A percentile compares a stretch with the other conserved stretches of the same genome.
Evolutionary conservation across 92 coral and sea anemone genomes (phyloP).

Genomic region (Diadumene lineata): DNA sequence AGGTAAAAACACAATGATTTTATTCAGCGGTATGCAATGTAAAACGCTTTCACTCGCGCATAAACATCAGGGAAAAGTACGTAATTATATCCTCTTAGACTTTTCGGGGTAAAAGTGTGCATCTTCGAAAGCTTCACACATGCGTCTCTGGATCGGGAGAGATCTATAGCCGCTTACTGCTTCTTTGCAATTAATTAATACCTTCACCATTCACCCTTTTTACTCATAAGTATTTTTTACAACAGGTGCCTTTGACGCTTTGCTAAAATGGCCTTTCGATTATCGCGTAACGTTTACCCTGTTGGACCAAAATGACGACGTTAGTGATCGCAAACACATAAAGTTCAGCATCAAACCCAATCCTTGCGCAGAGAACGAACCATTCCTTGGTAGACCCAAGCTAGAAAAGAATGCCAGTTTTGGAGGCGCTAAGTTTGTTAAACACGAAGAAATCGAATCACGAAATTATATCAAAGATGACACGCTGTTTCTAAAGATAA

Average conservation of each 20-base stretch:
- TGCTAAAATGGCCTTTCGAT: conserved; percentile 97
- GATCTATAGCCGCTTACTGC: too few relatives aligned
- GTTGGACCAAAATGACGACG: conserved; percentile 82
- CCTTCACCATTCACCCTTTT: too few relatives aligned
- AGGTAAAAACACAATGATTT: conserved; percentile 62
- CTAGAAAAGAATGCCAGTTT: conserved; percentile 98
- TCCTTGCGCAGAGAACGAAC: conserved; percentile 91
- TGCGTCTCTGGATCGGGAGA: too few relatives aligned
- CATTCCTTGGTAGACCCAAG: conserved; percentile 95
- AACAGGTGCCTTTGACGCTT: conserved; percentile 83
- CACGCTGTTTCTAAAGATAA: conserved; percentile 80
- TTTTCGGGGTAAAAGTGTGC: too few relatives aligned
- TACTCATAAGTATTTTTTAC: not conserved
- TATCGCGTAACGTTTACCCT: conserved; percentile 89
- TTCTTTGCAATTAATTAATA: too few relatives aligned
- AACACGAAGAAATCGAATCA: conserved; percentile 94
- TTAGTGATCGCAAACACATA: conserved; percentile 80
- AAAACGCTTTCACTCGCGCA: too few relatives aligned
- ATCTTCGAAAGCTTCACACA: too few relatives aligned
- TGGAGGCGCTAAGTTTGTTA: conserved; percentile 97
- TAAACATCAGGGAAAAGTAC: too few relatives aligned
- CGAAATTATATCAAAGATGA: conserved; percentile 87
- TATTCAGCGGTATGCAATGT: too few relatives aligned
- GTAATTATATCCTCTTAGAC: too few relatives aligned
- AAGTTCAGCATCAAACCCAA: conserved; percentile 98